Evolutionary conservation across 2,888 invertebrate species (phyloP).

Genomic region (Eucriotettix oculatus): DNA sequence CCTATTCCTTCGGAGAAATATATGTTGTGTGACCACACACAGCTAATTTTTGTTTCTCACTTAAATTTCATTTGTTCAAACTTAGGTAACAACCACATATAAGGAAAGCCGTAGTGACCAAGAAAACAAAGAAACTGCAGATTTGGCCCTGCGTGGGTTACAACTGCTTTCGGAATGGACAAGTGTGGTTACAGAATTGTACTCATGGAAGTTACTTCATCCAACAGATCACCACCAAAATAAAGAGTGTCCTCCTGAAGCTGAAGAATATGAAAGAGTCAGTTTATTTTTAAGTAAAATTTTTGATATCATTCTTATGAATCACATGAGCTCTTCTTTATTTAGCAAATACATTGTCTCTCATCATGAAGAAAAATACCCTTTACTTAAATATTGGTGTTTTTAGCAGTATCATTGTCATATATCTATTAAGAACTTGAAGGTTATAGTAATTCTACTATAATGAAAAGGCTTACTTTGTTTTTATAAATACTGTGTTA

Average conservation of each 20-base stretch:
- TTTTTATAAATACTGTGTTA: constrained; percentile 4
- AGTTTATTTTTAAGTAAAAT: constrained; percentile 13
- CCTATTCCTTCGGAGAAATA: too few relatives aligned
- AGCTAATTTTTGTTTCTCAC: too few relatives aligned
- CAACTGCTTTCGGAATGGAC: constrained; percentile 95
- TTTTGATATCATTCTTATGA: too few relatives aligned
- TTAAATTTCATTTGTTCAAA: constrained; percentile 1
- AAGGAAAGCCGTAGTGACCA: constrained; percentile 82
- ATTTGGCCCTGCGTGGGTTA: constrained; percentile 79
- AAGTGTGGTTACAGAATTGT: constrained; percentile 85
- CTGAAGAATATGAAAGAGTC: constrained; percentile 94
- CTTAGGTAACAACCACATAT: constrained; percentile 73
- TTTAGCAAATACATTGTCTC: too few relatives aligned
- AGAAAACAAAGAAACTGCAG: constrained; percentile 82
- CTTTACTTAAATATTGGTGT: too few relatives aligned
- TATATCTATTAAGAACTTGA: too few relatives aligned
- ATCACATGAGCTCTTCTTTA: too few relatives aligned
- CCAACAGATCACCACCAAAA: constrained; percentile 96
- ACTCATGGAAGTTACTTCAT: constrained; percentile 95
- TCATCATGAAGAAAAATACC: too few relatives aligned
- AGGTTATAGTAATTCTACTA: too few relatives aligned
- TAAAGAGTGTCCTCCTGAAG: constrained; percentile 84
- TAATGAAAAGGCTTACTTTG: background rate
- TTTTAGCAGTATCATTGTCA: too few relatives aligned
- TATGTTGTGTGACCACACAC: too few relatives aligned